A percentile compares a stretch with the other conserved stretches of the same genome.
Evolutionary conservation across 2,113 vertebrate species (phyloP).

Genomic region (Pycnonotus jocosus): DNA sequence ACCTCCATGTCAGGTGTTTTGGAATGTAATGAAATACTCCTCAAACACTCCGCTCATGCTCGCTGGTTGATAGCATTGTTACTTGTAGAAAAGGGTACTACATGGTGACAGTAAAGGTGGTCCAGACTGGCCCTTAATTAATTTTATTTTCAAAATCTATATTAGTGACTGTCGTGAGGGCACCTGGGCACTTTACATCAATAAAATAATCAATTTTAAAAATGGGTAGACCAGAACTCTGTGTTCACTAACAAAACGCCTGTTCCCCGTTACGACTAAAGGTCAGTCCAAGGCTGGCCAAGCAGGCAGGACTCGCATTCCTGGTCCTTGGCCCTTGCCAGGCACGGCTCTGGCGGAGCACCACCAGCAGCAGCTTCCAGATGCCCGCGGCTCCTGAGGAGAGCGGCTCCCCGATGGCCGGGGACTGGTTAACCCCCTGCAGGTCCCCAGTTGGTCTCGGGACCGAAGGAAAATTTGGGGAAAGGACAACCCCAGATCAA

Average conservation of each 20-base stretch:
- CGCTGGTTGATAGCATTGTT: conserved; percentile 25
- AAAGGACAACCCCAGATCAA: neutral
- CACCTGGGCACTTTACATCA: conserved; percentile 58
- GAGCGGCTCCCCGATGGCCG: fast-evolving
- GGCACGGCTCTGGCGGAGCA: neutral
- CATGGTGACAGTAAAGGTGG: conserved; percentile 48
- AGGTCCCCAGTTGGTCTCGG: neutral
- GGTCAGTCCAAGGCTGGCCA: conserved; percentile 54
- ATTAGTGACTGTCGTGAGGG: conserved; percentile 47
- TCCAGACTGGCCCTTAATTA: conserved; percentile 57
- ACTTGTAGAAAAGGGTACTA: conserved; percentile 36
- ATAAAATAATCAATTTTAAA: conserved; percentile 61
- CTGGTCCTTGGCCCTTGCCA: neutral
- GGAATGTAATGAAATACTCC: conserved; percentile 47
- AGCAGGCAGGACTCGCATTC: neutral
- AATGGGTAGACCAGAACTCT: conserved; percentile 46
- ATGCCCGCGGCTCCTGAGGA: neutral
- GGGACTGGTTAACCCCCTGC: neutral
- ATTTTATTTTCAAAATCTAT: conserved; percentile 64
- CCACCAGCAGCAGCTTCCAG: neutral
- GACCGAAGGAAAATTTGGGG: neutral
- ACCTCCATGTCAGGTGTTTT: conserved; percentile 29
- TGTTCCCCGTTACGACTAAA: neutral
- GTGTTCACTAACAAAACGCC: conserved; percentile 40
- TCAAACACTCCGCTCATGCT: neutral